Evolutionary conservation across 2,888 invertebrate species (phyloP).

Genomic region (Sceliomorpha sp.): DNA sequence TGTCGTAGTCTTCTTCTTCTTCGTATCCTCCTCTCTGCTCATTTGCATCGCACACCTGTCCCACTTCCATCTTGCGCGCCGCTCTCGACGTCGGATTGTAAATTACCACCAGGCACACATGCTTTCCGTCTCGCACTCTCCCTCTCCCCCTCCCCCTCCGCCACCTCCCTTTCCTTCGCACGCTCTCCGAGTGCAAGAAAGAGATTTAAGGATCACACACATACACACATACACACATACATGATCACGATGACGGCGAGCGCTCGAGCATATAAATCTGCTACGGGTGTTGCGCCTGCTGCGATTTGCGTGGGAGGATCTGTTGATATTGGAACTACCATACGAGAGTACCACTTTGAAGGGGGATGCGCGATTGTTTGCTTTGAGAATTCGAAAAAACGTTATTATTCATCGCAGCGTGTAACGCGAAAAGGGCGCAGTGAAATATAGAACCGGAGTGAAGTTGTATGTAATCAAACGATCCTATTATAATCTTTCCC

Average conservation of each 20-base stretch:
- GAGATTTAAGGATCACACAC: slow-evolving; percentile 50
- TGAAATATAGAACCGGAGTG: too few species aligned
- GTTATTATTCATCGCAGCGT: too few species aligned
- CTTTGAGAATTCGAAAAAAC: too few species aligned
- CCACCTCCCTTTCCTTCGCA: slow-evolving; percentile 6
- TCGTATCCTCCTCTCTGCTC: slow-evolving; percentile 43
- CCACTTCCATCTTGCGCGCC: slow-evolving; percentile 45
- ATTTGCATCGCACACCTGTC: slow-evolving; percentile 69
- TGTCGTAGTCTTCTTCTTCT: slow-evolving; percentile 25
- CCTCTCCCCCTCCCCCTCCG: slow-evolving; percentile 7
- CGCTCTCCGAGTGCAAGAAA: slow-evolving; percentile 13
- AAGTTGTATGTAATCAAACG: too few species aligned
- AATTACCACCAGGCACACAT: slow-evolving; percentile 48
- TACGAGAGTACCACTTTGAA: too few species aligned
- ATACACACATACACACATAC: too few species aligned
- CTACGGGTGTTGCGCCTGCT: slow-evolving; percentile 13
- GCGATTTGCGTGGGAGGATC: slow-evolving; percentile 7
- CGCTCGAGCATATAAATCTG: slow-evolving; percentile 52
- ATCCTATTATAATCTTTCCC: too few species aligned
- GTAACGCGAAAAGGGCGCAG: too few species aligned
- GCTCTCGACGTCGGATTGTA: slow-evolving; percentile 53
- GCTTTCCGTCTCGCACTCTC: slow-evolving; percentile 17
- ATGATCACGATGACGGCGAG: slow-evolving; percentile 49
- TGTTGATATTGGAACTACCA: slow-evolving; percentile 7
- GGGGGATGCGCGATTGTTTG: too few species aligned